Percentiles rank a stretch among this genome's conserved stretches.
Evolutionary conservation across 2,113 vertebrate genomes (phyloP).

Genomic region (Microcebus lehilahytsara): DNA sequence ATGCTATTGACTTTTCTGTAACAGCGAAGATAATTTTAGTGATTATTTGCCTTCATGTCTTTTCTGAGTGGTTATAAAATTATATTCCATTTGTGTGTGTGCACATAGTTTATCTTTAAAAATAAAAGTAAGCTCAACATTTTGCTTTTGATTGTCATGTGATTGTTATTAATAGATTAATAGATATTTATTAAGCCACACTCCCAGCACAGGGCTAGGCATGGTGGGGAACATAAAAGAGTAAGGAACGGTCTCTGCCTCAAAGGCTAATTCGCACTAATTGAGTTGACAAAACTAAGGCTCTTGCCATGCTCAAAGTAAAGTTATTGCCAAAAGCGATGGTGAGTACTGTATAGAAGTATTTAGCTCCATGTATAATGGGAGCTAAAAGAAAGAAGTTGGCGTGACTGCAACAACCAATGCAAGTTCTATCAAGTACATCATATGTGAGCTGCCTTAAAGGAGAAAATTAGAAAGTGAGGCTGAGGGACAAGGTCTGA

Average conservation of each 20-base stretch:
- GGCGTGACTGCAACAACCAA: neutral
- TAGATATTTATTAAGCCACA: neutral
- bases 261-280: neutral
- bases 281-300: neutral
- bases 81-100: neutral
- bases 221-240: neutral
- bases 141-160: neutral
- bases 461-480: neutral
- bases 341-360: neutral
- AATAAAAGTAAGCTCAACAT: conserved; percentile 11
- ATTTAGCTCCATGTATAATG: neutral
- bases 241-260: neutral
- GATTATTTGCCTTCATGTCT: neutral
- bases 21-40: neutral
- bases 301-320: neutral
- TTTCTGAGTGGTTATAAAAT: neutral
- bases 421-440: neutral
- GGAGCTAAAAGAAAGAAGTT: neutral
- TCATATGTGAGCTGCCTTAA: neutral
- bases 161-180: neutral
- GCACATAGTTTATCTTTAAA: neutral
- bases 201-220: neutral
- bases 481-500: neutral
- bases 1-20: neutral
- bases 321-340: neutral